Percentiles rank a stretch among this genome's conserved stretches.
Evolutionary conservation across 2,888 invertebrate genomes (phyloP).

Genomic region (Brachylomia viminalis): DNA sequence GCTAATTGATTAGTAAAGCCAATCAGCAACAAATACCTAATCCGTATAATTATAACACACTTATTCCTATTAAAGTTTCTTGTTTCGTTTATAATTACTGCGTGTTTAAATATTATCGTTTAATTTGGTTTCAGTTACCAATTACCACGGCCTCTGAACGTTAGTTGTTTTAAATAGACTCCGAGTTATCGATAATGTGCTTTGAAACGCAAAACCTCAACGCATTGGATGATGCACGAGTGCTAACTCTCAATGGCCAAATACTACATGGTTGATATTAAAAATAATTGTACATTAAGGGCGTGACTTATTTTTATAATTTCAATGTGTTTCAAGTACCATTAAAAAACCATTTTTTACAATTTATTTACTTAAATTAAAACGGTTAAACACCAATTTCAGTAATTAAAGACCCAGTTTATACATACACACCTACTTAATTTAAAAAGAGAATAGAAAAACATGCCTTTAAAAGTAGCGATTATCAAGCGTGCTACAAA

Average conservation of each 20-base stretch:
- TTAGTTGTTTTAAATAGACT: slow-evolving; percentile 35
- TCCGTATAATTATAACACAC: not conserved
- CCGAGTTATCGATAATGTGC: slow-evolving; percentile 13
- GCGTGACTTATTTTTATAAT: not conserved
- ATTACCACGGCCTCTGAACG: slow-evolving; percentile 25
- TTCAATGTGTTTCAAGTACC: not conserved
- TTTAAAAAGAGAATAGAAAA: not conserved
- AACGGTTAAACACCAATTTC: too few relatives aligned
- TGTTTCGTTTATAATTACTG: slow-evolving; percentile 13
- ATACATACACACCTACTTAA: too few relatives aligned
- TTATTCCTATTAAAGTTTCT: not conserved
- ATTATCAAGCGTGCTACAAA: not conserved
- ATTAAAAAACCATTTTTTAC: too few relatives aligned
- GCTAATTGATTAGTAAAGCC: not conserved
- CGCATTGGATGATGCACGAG: slow-evolving; percentile 16
- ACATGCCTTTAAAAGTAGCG: not conserved
- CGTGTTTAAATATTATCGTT: slow-evolving; percentile 32
- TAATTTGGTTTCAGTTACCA: slow-evolving; percentile 20
- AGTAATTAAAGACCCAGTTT: not conserved
- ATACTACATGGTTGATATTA: slow-evolving; percentile 9
- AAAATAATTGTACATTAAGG: not conserved
- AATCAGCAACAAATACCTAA: not conserved
- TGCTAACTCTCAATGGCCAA: slow-evolving; percentile 13
- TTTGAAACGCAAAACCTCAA: slow-evolving; percentile 65
- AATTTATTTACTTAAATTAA: too few relatives aligned